Evolutionary conservation across 2,888 invertebrate species (phyloP).

Genomic region (Caenorhabditis becei): DNA sequence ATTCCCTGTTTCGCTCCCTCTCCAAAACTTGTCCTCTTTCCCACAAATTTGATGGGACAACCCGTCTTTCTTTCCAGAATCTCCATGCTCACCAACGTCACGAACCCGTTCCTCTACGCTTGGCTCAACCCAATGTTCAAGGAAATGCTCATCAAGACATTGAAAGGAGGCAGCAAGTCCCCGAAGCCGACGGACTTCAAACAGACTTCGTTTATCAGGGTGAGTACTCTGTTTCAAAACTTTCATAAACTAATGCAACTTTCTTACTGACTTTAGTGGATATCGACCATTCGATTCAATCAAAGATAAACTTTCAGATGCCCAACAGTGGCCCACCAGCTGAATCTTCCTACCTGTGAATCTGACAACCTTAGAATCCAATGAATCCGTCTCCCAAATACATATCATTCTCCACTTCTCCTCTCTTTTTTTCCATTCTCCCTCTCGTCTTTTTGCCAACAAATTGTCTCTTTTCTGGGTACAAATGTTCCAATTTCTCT

Average conservation of each 20-base stretch:
- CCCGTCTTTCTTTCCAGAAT: slow-evolving; percentile 62
- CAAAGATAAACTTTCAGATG: slow-evolving; percentile 63
- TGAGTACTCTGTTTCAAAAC: slow-evolving; percentile 1
- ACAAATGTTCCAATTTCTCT: not conserved
- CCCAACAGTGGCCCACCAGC: slow-evolving; percentile 53
- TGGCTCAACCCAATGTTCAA: slow-evolving; percentile 78
- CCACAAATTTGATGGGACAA: too few species aligned
- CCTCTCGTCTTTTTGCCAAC: not conserved
- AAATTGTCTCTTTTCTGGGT: not conserved
- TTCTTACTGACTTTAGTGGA: too few species aligned
- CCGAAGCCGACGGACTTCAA: slow-evolving; percentile 48
- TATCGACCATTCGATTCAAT: too few species aligned
- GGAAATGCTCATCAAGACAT: slow-evolving; percentile 72
- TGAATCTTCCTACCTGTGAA: slow-evolving; percentile 56
- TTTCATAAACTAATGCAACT: not conserved
- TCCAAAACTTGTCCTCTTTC: too few species aligned
- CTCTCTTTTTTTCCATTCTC: not conserved
- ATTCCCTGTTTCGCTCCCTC: too few species aligned
- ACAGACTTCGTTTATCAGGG: slow-evolving; percentile 58
- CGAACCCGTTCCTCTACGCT: slow-evolving; percentile 78
- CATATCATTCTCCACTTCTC: not conserved
- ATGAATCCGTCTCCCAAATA: not conserved
- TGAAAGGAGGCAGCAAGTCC: slow-evolving; percentile 50
- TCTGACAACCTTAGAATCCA: not conserved
- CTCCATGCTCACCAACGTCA: slow-evolving; percentile 75